Conservation (phyloP, 2,888 invertebrate genomes). For the Cryptus viduatorius region DNA sequence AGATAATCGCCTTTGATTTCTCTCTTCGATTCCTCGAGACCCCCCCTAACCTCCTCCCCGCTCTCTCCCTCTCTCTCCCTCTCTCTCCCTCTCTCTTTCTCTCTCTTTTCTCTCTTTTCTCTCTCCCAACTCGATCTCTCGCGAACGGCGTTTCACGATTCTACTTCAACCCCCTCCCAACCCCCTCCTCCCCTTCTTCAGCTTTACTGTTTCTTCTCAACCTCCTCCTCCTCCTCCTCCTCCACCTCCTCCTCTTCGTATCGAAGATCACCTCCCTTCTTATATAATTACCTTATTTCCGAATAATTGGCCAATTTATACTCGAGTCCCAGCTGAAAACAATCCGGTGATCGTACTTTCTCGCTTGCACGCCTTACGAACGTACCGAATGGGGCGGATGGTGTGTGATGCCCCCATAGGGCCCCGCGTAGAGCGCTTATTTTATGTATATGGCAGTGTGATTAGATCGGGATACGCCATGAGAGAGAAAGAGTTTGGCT, state of each 20-base stretch:
- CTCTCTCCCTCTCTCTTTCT: conserved; percentile 12
- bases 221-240: conserved; percentile 65
- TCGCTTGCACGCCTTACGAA: conserved; percentile 65
- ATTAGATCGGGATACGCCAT: conserved; percentile 82
- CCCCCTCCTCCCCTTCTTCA: conserved; percentile 20
- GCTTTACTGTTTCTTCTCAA: conserved; percentile 79
- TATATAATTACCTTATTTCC: conserved; percentile 85
- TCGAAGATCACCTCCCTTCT: conserved; percentile 84
- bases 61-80: conserved; percentile 17
- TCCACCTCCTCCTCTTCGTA: conserved; percentile 76
- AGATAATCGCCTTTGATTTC: conserved; percentile 85
- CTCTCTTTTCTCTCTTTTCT: conserved; percentile 15
- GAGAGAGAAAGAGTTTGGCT: conserved; percentile 53
- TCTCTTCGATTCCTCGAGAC: conserved; percentile 83
- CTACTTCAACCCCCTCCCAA: conserved; percentile 57
- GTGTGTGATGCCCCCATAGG: conserved; percentile 79
- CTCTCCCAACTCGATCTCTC: conserved; percentile 56
- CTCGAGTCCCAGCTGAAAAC: conserved; percentile 85
- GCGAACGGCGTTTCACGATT: conserved; percentile 61
- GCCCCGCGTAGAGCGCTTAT: conserved; percentile 83
- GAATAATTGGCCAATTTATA: conserved; percentile 85
- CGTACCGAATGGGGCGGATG: conserved; percentile 71
- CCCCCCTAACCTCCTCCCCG: conserved; percentile 58
- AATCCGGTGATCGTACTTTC: conserved; percentile 76
- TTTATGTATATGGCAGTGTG: conserved; percentile 85